Percentiles rank a stretch among this genome's conserved stretches.
phyloP scores from a whole-genome alignment of 2,888 invertebrate genomes.

The Tinea semifulvella region DNA sequence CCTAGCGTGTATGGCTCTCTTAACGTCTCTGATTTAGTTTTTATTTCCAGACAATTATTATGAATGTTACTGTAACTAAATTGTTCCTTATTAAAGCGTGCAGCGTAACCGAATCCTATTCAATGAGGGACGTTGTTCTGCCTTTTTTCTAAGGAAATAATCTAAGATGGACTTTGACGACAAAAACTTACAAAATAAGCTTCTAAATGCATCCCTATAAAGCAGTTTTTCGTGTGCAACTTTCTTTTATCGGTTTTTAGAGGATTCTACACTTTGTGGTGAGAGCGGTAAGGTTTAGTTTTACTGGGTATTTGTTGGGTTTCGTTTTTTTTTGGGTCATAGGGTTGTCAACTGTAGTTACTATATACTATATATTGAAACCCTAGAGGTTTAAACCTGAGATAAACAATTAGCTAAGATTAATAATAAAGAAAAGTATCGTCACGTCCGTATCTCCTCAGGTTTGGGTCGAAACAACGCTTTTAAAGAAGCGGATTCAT shows the following conservation, averaged over 20 bases:
- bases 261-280: not conserved
- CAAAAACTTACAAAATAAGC: slow-evolving; percentile 22
- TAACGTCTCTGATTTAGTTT: too few species aligned
- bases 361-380: too few species aligned
- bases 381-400: too few species aligned
- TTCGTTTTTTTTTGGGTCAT: too few species aligned
- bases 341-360: too few species aligned
- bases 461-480: too few species aligned
- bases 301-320: not conserved
- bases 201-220: not conserved
- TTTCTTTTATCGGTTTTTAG: not conserved
- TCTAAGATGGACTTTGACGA: slow-evolving; percentile 25
- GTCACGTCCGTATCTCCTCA: too few species aligned
- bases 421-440: too few species aligned
- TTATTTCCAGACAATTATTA: not conserved
- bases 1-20: too few species aligned
- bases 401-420: too few species aligned
- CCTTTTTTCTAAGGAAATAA: slow-evolving; percentile 28
- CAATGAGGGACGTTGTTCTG: slow-evolving; percentile 24
- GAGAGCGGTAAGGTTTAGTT: not conserved
- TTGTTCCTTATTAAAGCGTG: slow-evolving; percentile 20
- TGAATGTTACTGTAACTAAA: slow-evolving; percentile 2
- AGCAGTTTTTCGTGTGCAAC: slow-evolving; percentile 9
- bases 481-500: too few species aligned
- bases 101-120: slow-evolving; percentile 20